These are phyloP conservation scores for Poecilus cupreus DNA, from an alignment of 2,888 invertebrate species.

Conservation along the genomic window DNA sequence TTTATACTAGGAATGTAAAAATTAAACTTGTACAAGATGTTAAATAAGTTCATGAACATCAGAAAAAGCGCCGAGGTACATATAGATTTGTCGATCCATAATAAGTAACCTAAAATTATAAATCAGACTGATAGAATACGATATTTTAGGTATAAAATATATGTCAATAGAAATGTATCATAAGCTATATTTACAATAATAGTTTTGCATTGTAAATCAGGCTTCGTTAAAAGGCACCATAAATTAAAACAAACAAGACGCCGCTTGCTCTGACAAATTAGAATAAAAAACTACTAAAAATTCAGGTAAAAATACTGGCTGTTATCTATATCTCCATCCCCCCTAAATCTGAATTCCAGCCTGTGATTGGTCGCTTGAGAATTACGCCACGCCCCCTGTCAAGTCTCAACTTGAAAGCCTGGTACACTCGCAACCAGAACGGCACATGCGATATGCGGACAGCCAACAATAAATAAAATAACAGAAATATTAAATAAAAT, in stretches of 20 bases:
- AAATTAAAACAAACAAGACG: slow-evolving; percentile 57
- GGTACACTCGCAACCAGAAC: slow-evolving; percentile 14
- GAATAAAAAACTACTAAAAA: slow-evolving; percentile 56
- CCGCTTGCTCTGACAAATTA: slow-evolving; percentile 56
- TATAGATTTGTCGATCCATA: no score
- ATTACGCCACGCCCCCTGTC: slow-evolving; percentile 4
- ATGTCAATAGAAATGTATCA: background rate
- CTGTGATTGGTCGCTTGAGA: slow-evolving; percentile 38
- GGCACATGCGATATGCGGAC: slow-evolving; percentile 35
- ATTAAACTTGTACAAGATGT: no score
- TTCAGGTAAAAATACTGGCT: slow-evolving; percentile 49
- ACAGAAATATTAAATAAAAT: slow-evolving; percentile 46
- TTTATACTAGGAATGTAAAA: no score
- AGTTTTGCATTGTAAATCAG: slow-evolving; percentile 27
- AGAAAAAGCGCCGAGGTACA: no score
- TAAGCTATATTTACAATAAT: background rate
- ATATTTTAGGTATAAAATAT: background rate
- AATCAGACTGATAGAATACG: background rate
- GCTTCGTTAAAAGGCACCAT: slow-evolving; percentile 54
- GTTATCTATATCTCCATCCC: slow-evolving; percentile 32
- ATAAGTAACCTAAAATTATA: no score
- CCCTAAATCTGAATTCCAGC: background rate
- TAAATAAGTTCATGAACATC: no score
- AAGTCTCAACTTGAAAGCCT: slow-evolving; percentile 5
- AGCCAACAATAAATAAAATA: slow-evolving; percentile 47